Conservation (phyloP, 2,113 vertebrate genomes). For the Anolis carolinensis region DNA sequence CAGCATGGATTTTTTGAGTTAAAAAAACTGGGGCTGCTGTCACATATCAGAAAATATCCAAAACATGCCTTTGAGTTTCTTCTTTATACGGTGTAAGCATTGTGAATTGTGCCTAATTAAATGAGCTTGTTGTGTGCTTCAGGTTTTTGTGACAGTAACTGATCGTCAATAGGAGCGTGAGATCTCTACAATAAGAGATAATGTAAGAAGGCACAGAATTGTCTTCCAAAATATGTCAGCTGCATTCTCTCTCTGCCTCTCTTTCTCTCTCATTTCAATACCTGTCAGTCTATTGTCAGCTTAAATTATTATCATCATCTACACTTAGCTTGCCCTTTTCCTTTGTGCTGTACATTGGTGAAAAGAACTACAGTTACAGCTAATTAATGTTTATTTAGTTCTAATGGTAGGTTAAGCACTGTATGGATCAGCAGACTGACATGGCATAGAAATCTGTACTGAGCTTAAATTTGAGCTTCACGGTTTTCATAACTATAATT, state of each 20-base stretch:
- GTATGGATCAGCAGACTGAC: not conserved
- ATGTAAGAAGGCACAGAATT: slow-evolving; percentile 58
- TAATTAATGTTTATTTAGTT: not conserved
- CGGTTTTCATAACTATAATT: not conserved
- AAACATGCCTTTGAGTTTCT: not conserved
- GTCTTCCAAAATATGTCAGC: slow-evolving; percentile 59
- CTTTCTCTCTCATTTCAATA: slow-evolving; percentile 34
- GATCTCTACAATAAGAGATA: slow-evolving; percentile 62
- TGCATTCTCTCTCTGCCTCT: slow-evolving; percentile 22
- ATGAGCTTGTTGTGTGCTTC: slow-evolving; percentile 49
- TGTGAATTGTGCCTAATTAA: slow-evolving; percentile 57
- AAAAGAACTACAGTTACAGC: not conserved
- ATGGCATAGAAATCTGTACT: not conserved
- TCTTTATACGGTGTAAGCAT: not conserved
- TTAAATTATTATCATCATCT: slow-evolving; percentile 40
- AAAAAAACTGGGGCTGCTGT: not conserved
- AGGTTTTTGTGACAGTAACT: slow-evolving; percentile 63
- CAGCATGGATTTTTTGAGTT: too few relatives aligned
- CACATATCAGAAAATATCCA: not conserved
- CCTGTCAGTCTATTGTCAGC: slow-evolving; percentile 50
- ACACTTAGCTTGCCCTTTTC: slow-evolving; percentile 23
- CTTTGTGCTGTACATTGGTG: not conserved
- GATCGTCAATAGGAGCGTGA: slow-evolving; percentile 66
- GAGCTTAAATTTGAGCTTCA: not conserved
- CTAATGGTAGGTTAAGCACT: not conserved